These are phyloP conservation scores for Pampus argenteus DNA, from an alignment of 2,797 vertebrate genomes.

Conservation along the genomic window DNA sequence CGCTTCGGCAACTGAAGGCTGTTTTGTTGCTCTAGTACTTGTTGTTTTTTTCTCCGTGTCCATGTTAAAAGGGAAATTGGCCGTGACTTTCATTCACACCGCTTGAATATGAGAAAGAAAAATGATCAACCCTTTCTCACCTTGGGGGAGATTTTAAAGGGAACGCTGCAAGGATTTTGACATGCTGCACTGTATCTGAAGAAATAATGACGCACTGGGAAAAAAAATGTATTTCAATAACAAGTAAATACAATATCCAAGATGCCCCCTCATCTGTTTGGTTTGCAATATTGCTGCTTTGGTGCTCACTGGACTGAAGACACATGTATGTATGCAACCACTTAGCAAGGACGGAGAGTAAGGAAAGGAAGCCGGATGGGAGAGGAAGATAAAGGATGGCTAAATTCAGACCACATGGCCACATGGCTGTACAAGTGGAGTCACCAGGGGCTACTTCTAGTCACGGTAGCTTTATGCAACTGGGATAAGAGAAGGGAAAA, in stretches of 20 bases:
- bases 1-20: conserved; percentile 65
- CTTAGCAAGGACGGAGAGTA: conserved; percentile 66
- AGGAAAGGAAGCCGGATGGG: conserved; percentile 79
- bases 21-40: conserved; percentile 64
- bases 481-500: conserved; percentile 25
- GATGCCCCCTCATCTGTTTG: conserved; percentile 3
- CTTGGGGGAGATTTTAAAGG: conserved; percentile 45
- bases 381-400: conserved; percentile 74
- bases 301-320: conserved; percentile 51
- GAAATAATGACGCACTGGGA: conserved; percentile 44
- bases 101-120: conserved; percentile 23
- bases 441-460: conserved; percentile 78
- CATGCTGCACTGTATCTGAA: not conserved
- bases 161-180: conserved; percentile 27
- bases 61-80: conserved; percentile 73
- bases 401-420: conserved; percentile 85
- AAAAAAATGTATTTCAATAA: conserved; percentile 36
- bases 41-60: conserved; percentile 64
- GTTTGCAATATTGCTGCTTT: conserved; percentile 13
- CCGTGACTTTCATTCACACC: conserved; percentile 71
- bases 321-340: conserved; percentile 75
- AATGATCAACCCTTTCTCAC: conserved; percentile 59
- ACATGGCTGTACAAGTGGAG: conserved; percentile 65
- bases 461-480: conserved; percentile 75
- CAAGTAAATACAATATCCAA: conserved; percentile 54